Base-by-base conservation (phyloP, 2,888 invertebrate species). In the Acleris laterana region DNA sequence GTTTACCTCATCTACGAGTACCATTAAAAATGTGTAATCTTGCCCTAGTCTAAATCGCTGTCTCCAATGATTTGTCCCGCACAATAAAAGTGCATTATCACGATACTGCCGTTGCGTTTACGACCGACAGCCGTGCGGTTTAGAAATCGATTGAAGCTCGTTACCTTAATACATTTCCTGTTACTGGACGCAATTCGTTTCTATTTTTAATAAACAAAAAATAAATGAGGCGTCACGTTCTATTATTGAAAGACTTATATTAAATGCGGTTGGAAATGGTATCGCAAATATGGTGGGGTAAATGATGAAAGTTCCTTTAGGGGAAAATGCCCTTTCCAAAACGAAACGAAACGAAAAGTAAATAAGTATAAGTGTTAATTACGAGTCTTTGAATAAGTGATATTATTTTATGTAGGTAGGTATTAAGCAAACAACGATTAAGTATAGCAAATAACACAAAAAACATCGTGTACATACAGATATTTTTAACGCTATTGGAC, bases 141-240 rank as follows among this genome's bases (percentile, higher is more conserved):
- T 85, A 84, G 84, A 87, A 84, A 88, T 79, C 85, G 84, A 87
- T 88, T 79, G 72, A 71, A 73, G 73, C 72, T 77, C 83, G 86
- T 88, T 84, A 80, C 77, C 77, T 75, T 84, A 83, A 84, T 84
- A 76, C 74, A 79, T 83, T 84, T 88, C 85, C 88, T 85, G 84
- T 75, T 81, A 78, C 77, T 73, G 76, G 74, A 72, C 75, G 78
- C 80, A 79, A 82, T 82, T 80, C 77, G 74, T 76, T 77, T 71
- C 74, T 77, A 73, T 77, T 81, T 80, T 76, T 79, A 77, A 61
- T 61, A 68, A 65, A 20, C 53, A 49, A 62, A 65, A 62, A 65
- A 50, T 51, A 58, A 65, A 68, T 68, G 68, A 56, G 38, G 53
- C 68, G 55, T 53, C 48, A 7, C 11, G 17, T 49, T 56, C 42